Evolutionary conservation across 2,888 invertebrate species (phyloP), one percentile per base, ranked within the genome.

Genomic region (Torymus aiolomorphi): DNA sequence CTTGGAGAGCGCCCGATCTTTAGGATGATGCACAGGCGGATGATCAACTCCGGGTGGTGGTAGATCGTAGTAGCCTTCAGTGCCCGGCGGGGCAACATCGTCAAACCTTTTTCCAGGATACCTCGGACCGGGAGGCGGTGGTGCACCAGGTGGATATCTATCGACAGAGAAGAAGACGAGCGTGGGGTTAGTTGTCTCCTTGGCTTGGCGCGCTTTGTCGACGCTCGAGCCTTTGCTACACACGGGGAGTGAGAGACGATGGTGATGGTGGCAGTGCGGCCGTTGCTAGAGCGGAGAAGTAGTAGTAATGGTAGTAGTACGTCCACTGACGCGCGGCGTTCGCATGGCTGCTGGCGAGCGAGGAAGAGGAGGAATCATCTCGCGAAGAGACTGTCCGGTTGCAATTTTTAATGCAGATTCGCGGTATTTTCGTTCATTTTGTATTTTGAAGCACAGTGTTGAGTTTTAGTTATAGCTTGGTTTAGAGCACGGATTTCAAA

Each of bases 61-160:
- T 1, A 90, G 83, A 70, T 90, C 90, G 77, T 90, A 90, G 82
- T 90, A 90, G 3, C 89, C 90, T 70, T 92, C 92, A 1, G 94
- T 93, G 14, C 90, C 90, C 5, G 91, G 90, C 10, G 91, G 90
- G 12, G 89, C 90, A 10, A 91, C 88, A 61, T 91, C 91, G 54
- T 90, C 91, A 78, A 89, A 89, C 73, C 90, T 85, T 84, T 90
- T 90, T 59, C 14, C 65, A 51, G 72, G 42, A 42, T 42, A 82
- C 0, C 80, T 54, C 5, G 66, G 49, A 2, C 56, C 18, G 16
- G 67, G 86, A 80, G 88, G 88, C 0, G 84, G 73, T 49, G 86
- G 82, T n/a, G 87, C 85, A 61, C 88, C 89, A 14, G 42, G 42
- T 42, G 89, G 82, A 84, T 90, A 90, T 80, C 90, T 90, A 88